These are phyloP conservation scores for Urocyon cinereoargenteus DNA, from an alignment of 2,797 vertebrate species.

Conservation along the genomic window DNA sequence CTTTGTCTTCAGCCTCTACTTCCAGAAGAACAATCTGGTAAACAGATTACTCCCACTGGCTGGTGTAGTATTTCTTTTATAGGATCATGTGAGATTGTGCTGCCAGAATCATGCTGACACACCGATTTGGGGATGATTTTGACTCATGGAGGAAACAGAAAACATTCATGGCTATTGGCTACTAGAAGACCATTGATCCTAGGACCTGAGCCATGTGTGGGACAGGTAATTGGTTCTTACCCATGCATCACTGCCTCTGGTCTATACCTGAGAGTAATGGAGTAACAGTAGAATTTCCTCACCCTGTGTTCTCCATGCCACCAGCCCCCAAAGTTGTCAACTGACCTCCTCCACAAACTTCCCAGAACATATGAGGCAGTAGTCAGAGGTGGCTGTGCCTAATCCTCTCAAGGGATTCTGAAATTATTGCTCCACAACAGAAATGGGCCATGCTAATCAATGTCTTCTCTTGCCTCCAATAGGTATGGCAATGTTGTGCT, in stretches of 20 bases:
- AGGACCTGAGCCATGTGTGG: neutral
- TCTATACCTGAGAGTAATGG: too few relatives aligned
- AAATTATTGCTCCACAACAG: neutral
- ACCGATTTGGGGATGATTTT: neutral
- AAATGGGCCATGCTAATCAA: neutral
- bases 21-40: neutral
- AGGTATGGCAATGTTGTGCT: neutral
- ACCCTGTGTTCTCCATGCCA: too few relatives aligned
- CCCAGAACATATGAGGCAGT: too few relatives aligned
- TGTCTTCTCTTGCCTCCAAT: neutral
- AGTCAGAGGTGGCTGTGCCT: neutral
- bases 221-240: neutral
- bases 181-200: too few relatives aligned
- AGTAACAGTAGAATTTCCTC: neutral
- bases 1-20: neutral
- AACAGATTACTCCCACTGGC: neutral
- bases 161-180: neutral
- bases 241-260: neutral
- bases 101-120: neutral
- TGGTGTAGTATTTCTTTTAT: neutral
- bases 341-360: neutral
- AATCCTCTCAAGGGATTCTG: neutral
- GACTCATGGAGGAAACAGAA: neutral
- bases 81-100: neutral
- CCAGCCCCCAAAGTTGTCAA: neutral